These are phyloP conservation scores for Spinus olivaceus DNA, from an alignment of 2,797 vertebrate species.

Conservation along the genomic window DNA sequence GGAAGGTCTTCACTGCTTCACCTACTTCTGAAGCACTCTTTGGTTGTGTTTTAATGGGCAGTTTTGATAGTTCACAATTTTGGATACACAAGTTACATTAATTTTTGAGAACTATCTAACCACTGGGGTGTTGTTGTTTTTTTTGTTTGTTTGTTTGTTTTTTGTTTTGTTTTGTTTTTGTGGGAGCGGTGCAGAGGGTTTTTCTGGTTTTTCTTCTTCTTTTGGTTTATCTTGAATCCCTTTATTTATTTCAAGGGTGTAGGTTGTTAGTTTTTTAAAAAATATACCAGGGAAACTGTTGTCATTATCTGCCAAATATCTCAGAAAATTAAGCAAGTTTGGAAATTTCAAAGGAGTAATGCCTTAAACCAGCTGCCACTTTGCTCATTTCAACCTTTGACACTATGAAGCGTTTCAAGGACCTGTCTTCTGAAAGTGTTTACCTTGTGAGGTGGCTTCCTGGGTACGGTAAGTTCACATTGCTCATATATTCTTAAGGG, in stretches of 20 bases:
- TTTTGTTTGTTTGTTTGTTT: too few species aligned
- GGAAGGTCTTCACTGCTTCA: background rate
- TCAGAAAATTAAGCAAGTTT: conserved; percentile 3
- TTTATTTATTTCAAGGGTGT: background rate
- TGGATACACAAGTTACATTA: background rate
- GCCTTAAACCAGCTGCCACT: background rate
- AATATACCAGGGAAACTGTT: background rate
- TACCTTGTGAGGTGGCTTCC: conserved; percentile 49
- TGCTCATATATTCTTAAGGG: conserved; percentile 19
- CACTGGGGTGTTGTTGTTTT: too few species aligned
- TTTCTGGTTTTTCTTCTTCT: background rate
- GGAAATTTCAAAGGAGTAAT: background rate
- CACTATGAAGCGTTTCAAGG: conserved; percentile 13
- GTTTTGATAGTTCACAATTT: background rate
- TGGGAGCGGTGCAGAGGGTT: rapidly evolving
- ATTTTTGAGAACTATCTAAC: background rate
- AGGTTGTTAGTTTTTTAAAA: background rate
- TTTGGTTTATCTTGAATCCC: background rate
- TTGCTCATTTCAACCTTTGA: conserved; percentile 31
- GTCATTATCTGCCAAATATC: background rate
- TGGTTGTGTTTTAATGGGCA: background rate
- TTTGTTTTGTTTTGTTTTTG: rapidly evolving
- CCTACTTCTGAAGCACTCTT: background rate
- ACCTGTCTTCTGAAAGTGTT: conserved; percentile 46
- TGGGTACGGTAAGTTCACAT: conserved; percentile 26